Evolutionary conservation across 2,888 invertebrate species (phyloP), one percentile per base, ranked within the genome.

Genomic region (Norana najaformis): DNA sequence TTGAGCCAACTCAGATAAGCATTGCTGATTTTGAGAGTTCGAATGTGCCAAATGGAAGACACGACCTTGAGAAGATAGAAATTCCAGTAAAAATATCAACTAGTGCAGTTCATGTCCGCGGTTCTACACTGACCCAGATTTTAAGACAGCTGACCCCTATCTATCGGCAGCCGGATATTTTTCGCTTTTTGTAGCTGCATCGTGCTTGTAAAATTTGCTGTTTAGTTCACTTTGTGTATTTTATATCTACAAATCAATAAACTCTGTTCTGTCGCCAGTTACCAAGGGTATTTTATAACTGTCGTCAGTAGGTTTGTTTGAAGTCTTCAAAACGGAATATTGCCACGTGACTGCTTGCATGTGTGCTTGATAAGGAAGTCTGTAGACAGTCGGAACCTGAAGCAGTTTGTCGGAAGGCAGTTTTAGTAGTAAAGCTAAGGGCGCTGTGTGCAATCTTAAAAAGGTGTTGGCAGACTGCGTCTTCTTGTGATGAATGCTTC

Each of bases 181-280:
- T 69, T 69, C 69, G 69, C 30, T 69, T 69, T 69, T 69, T 69
- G 30, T 69, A n/a, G 69, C 69, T 11, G n/a, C 69, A n/a, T 69
- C 8, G 30, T 30, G 69, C 69, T 69, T 69, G 69, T 69, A 69
- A 69, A 69, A n/a, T 13, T n/a, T n/a, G 69, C 69, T 69, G 30
- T n/a, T 69, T 69, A 69, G 69, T 69, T 69, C 69, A 8, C n/a
- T 69, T 13, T 69, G 69, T 69, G 69, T 30, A 69, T n/a, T 69
- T 69, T 69, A n/a, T 69, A n/a, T 69, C 69, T 69, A n/a, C 69
- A 69, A 69, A n/a, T n/a, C 69, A 69, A 69, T 69, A 53, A 30
- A 53, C 23, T 53, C 30, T 69, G n/a, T 69, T 2, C n/a, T 69
- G 69, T 69, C n/a, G 69, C 69, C 69, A 69, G 69, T 69, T 30